Evolutionary conservation across 2,113 vertebrate species (phyloP).

Genomic region (Nibea albiflora): DNA sequence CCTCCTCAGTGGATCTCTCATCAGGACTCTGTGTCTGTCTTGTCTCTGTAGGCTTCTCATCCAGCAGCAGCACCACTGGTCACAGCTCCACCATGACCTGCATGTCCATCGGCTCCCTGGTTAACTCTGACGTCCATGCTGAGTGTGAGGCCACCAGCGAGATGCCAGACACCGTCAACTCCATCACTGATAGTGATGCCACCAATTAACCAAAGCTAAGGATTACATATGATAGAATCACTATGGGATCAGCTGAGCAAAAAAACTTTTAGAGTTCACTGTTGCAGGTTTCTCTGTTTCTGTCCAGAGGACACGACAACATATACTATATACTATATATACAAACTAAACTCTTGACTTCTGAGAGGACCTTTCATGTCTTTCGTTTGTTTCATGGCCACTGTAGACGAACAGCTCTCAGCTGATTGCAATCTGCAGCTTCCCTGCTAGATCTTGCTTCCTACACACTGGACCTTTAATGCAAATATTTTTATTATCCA

Average conservation of each 20-base stretch:
- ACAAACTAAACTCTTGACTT: too few relatives aligned
- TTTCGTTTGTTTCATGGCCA: too few relatives aligned
- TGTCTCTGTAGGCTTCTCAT: constrained; percentile 86
- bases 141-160: constrained; percentile 85
- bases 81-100: constrained; percentile 87
- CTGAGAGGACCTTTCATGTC: too few relatives aligned
- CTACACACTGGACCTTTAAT: neutral
- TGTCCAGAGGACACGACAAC: neutral
- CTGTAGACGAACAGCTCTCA: too few relatives aligned
- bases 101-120: constrained; percentile 86
- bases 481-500: neutral
- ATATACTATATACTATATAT: too few relatives aligned
- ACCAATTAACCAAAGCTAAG: constrained; percentile 78
- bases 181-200: constrained; percentile 79
- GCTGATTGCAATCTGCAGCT: too few relatives aligned
- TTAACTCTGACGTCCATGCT: constrained; percentile 83
- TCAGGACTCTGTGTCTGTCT: constrained; percentile 43
- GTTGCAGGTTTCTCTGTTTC: constrained; percentile 2
- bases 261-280: neutral
- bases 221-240: neutral
- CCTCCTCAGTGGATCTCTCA: neutral
- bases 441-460: too few relatives aligned
- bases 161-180: constrained; percentile 76
- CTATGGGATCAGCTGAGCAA: neutral
- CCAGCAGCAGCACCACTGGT: constrained; percentile 81